phyloP scores from a whole-genome alignment of 37 sponge, comb jelly and placozoan species.

The Halisarca cf. caerulea region DNA sequence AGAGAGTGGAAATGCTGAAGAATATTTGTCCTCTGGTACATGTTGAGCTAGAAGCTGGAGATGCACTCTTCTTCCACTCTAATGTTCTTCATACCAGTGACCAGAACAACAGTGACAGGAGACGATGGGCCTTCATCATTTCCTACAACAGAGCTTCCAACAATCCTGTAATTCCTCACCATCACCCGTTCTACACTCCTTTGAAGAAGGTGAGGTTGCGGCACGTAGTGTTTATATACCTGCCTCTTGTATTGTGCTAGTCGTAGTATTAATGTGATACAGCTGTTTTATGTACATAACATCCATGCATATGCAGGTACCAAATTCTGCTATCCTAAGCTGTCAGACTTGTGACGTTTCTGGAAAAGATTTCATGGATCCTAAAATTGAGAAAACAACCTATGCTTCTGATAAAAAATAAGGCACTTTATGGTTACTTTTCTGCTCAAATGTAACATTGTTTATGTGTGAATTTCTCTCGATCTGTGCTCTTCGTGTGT shows the following conservation, averaged over 20 bases:
- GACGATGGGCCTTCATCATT: slow-evolving; percentile 89
- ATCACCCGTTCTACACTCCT: slow-evolving; percentile 83
- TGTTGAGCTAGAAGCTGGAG: slow-evolving; percentile 28
- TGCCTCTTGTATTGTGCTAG: background rate
- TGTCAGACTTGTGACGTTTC: no score
- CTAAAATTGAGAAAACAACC: no score
- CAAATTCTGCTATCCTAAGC: no score
- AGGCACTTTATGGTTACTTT: no score
- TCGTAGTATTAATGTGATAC: no score
- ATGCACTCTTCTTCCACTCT: slow-evolving; percentile 87
- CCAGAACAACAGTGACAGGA: slow-evolving; percentile 76
- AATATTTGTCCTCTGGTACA: slow-evolving; percentile 43
- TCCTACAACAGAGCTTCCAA: slow-evolving; percentile 90
- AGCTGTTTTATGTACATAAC: no score
- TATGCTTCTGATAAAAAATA: no score
- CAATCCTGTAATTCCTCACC: slow-evolving; percentile 63
- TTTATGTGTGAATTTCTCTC: no score
- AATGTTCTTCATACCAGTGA: slow-evolving; percentile 38
- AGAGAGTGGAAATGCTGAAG: slow-evolving; percentile 66
- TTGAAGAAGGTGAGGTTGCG: slow-evolving; percentile 55
- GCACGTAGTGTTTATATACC: background rate
- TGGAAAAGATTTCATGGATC: no score
- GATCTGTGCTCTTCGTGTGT: no score
- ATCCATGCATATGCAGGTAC: no score
- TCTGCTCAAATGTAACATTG: no score